phyloP scores from a whole-genome alignment of 1,140 invertebrate genomes.

The Pollicipes pollicipes region DNA sequence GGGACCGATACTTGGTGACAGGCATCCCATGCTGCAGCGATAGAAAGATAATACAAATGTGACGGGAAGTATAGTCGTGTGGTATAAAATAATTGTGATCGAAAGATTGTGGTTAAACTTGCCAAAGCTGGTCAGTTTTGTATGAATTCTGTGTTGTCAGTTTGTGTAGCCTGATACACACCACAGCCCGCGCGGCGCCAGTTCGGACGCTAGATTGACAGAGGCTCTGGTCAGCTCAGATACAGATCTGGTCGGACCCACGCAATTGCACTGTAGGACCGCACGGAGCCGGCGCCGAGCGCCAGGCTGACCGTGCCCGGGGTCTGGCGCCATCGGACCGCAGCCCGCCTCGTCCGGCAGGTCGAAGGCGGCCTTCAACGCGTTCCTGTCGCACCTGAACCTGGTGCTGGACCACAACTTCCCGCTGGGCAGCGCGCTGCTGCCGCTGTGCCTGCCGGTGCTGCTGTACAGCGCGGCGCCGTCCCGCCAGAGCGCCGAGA shows the following conservation, averaged over 20 bases:
- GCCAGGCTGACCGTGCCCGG: not conserved
- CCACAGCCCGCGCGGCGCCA: not conserved
- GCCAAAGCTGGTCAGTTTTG: no score
- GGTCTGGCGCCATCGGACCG: not conserved
- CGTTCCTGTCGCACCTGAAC: conserved; percentile 78
- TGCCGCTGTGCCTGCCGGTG: conserved; percentile 65
- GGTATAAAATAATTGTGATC: no score
- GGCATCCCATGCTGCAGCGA: no score
- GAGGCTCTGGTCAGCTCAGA: not conserved
- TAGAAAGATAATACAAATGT: no score
- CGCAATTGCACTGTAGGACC: not conserved
- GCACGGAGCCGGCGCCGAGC: no score
- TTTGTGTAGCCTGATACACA: not conserved
- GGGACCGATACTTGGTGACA: no score
- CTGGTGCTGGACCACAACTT: conserved; percentile 90
- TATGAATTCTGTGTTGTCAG: conserved; percentile 2
- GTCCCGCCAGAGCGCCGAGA: conserved; percentile 29
- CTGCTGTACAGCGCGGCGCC: conserved; percentile 76
- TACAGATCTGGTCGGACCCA: not conserved
- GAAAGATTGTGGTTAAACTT: no score
- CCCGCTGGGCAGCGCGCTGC: conserved; percentile 63
- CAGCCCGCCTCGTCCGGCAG: conserved; percentile 26
- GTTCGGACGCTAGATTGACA: no score
- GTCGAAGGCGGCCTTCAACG: conserved; percentile 82
- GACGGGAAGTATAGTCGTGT: conserved; percentile 5